Base-by-base conservation (phyloP, 2,113 vertebrate species). In the Callaeas wilsoni region DNA sequence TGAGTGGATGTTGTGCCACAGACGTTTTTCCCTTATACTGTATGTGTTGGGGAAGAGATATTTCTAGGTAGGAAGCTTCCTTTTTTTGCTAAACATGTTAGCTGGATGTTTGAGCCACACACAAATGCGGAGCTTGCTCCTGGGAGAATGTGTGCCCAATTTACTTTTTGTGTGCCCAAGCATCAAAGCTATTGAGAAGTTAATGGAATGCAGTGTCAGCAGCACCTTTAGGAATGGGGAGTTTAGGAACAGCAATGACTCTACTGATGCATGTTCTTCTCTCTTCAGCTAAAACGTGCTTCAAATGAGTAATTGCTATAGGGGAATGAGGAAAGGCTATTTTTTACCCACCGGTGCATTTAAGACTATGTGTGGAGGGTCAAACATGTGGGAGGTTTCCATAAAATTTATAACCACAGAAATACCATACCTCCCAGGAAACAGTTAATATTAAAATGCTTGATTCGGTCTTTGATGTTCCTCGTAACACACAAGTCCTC, bases 201-300 rank as follows among this genome's bases (percentile, higher is more conserved):
- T 83, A 53, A 90, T 74, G 85, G 86, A 80, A 95, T 85, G 85
- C 57, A 30, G 63, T 33, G 44, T 82, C 85, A 80, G 79, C 90
- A 90, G 65, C 75, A 76, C 63, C 67, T 86, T 85, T 69, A 92
- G 83, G 46, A 90, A 50, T 4, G 33, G 59, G 32, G 77, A 62
- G 67, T 86, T 88, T 53, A 55, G 63, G 57, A 93, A n/a, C 53
- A 86, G 9, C 35, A 60, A 19, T n/a, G 37, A 37, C 26, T 77
- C 50, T 33, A 10, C 71, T 65, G 63, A 46, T 92, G 63, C 46
- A 13, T 39, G 16, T 73, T 91, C 22, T 73, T n/a, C 26, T 53
- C 74, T 62, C 47, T 70, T 75, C 65, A 42, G 53, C 62, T 86
- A 50, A 64, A 94, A 60, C 0, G 7, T 37, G 32, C 50, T 79